A percentile compares a stretch with the other conserved stretches of the same genome.
Evolutionary conservation across 2,113 vertebrate species (phyloP).

Genomic region (Oreocharis arfaki): DNA sequence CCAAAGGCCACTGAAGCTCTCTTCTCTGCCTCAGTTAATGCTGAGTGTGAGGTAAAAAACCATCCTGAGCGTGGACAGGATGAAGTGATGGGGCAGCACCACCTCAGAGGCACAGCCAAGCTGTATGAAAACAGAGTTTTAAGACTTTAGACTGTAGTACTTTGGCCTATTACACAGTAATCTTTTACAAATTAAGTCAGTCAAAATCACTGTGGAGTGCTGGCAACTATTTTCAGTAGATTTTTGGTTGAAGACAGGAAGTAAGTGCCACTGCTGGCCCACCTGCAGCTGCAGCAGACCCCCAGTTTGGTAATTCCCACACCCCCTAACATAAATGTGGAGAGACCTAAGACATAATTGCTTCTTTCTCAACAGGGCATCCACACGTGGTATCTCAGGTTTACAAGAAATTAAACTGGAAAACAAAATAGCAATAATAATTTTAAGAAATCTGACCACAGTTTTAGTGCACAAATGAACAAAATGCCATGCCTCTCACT

Average conservation of each 20-base stretch:
- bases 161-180: background rate
- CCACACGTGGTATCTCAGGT: background rate
- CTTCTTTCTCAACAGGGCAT: background rate
- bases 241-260: background rate
- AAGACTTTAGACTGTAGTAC: background rate
- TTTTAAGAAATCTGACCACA: background rate
- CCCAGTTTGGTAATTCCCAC: background rate
- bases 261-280: background rate
- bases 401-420: background rate
- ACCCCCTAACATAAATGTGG: background rate
- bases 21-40: background rate
- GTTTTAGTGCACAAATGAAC: background rate
- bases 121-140: background rate
- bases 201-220: background rate
- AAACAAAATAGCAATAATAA: background rate
- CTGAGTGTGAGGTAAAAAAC: background rate
- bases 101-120: fast-evolving
- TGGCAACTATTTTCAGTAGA: background rate
- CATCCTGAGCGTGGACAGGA: background rate
- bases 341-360: fast-evolving
- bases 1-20: background rate
- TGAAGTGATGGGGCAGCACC: background rate
- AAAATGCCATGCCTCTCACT: fast-evolving
- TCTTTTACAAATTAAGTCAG: background rate
- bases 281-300: background rate